A percentile compares a stretch with the other conserved stretches of the same genome.
phyloP scores from a whole-genome alignment of 2,113 vertebrate species.

The Aldabrachelys gigantea region DNA sequence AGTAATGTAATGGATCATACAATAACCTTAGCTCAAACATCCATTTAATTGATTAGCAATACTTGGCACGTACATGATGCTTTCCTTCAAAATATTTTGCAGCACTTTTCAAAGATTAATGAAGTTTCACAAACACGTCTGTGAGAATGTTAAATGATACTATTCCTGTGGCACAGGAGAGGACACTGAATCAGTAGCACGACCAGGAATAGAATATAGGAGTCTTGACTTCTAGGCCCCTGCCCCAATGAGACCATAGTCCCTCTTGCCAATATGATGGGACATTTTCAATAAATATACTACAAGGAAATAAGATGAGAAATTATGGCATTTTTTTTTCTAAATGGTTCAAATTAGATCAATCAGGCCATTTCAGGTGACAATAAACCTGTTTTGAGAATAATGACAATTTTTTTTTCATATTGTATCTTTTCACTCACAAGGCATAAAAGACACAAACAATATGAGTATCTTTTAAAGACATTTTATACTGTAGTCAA shows the following conservation, averaged over 20 bases:
- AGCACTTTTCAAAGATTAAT: neutral
- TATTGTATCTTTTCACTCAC: neutral
- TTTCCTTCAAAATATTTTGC: neutral
- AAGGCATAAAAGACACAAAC: neutral
- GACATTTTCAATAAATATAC: neutral
- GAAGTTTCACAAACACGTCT: neutral
- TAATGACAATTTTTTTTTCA: neutral
- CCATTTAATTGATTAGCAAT: neutral
- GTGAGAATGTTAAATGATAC: rapidly evolving
- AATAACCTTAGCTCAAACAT: neutral
- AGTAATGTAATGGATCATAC: neutral
- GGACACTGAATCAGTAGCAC: neutral
- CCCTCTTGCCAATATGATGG: neutral
- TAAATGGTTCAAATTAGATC: conserved; percentile 38
- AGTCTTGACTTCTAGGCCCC: neutral
- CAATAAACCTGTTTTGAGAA: neutral
- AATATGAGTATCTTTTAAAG: neutral
- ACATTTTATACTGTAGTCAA: neutral
- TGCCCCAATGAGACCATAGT: neutral
- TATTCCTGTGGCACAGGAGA: neutral
- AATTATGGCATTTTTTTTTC: neutral
- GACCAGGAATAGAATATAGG: neutral
- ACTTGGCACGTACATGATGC: neutral
- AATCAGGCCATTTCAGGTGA: neutral
- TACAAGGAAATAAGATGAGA: neutral